A percentile compares a stretch with the other conserved stretches of the same genome.
phyloP scores from a whole-genome alignment of 1,140 invertebrate genomes.

The Zaprionus ghesquierei region DNA sequence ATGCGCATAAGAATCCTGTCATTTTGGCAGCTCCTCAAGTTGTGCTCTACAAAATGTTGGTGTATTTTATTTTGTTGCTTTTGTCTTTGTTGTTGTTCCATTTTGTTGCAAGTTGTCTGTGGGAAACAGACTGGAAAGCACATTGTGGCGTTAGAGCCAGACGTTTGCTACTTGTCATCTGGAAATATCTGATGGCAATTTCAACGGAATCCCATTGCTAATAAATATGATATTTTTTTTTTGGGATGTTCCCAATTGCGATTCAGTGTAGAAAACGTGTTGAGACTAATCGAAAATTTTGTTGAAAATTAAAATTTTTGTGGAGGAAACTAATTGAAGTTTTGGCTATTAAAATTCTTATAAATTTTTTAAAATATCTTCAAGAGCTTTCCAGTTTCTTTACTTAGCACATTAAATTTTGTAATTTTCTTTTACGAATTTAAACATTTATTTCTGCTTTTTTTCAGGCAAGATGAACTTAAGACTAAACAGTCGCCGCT shows the following conservation, averaged over 20 bases:
- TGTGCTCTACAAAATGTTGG: slow-evolving; percentile 45
- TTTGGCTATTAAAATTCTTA: too few species aligned
- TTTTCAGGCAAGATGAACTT: slow-evolving; percentile 31
- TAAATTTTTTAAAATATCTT: too few species aligned
- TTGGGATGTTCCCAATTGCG: background rate
- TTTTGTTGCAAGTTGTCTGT: slow-evolving; percentile 7
- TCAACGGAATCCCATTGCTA: background rate
- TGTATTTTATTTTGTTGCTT: slow-evolving; percentile 15
- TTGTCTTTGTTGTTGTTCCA: background rate
- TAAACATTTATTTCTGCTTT: slow-evolving; percentile 22
- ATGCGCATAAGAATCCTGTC: slow-evolving; percentile 65
- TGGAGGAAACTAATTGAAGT: too few species aligned
- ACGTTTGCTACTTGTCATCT: slow-evolving; percentile 17
- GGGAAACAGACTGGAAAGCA: slow-evolving; percentile 30
- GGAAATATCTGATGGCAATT: background rate
- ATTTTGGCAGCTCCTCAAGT: slow-evolving; percentile 62
- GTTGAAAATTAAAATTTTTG: too few species aligned
- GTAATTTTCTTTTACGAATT: background rate
- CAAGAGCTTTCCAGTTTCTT: too few species aligned
- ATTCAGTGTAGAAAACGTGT: background rate
- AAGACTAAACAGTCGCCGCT: slow-evolving; percentile 53
- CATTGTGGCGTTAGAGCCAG: background rate
- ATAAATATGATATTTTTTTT: background rate
- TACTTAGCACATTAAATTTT: background rate
- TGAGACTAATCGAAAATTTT: too few species aligned